Percentiles rank a stretch among this genome's conserved stretches.
phyloP scores from a whole-genome alignment of 1,140 invertebrate genomes.

The Radopholus similis region DNA sequence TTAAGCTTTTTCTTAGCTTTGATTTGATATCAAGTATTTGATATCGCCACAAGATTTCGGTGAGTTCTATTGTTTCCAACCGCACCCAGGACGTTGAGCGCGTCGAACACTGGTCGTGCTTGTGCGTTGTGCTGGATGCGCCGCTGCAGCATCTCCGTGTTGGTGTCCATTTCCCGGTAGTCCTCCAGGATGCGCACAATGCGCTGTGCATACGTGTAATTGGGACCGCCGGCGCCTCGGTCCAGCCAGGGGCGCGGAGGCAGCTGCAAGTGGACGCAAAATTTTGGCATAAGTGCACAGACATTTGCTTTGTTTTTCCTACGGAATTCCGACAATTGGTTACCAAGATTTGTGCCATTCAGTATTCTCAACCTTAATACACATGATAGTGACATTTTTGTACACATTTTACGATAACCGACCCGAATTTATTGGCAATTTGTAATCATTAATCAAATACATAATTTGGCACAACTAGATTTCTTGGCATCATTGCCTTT shows the following conservation, averaged over 20 bases:
- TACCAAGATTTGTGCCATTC: slow-evolving; percentile 2
- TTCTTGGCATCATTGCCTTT: too few relatives aligned
- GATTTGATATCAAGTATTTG: too few relatives aligned
- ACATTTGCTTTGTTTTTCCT: slow-evolving; percentile 11
- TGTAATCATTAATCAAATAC: too few relatives aligned
- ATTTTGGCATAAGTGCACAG: background rate
- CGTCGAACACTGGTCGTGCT: slow-evolving; percentile 73
- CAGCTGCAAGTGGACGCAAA: slow-evolving; percentile 25
- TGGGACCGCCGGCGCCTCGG: slow-evolving; percentile 33
- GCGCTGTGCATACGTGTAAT: slow-evolving; percentile 21
- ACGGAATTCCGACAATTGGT: background rate
- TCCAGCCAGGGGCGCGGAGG: slow-evolving; percentile 46
- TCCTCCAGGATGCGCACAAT: slow-evolving; percentile 33
- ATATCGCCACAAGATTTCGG: too few relatives aligned
- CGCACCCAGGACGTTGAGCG: slow-evolving; percentile 81
- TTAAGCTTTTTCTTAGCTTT: too few relatives aligned
- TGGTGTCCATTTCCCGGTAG: slow-evolving; percentile 21
- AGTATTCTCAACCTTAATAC: too few relatives aligned
- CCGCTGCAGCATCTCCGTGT: background rate
- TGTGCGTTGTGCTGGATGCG: background rate
- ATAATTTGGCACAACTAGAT: too few relatives aligned
- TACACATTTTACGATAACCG: too few relatives aligned
- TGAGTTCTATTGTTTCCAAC: too few relatives aligned
- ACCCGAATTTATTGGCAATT: too few relatives aligned
- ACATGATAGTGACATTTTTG: too few relatives aligned